Percentiles rank a stretch among this genome's conserved stretches.
phyloP scores from a whole-genome alignment of 1,140 invertebrate genomes.

The Hycleus phaleratus region DNA sequence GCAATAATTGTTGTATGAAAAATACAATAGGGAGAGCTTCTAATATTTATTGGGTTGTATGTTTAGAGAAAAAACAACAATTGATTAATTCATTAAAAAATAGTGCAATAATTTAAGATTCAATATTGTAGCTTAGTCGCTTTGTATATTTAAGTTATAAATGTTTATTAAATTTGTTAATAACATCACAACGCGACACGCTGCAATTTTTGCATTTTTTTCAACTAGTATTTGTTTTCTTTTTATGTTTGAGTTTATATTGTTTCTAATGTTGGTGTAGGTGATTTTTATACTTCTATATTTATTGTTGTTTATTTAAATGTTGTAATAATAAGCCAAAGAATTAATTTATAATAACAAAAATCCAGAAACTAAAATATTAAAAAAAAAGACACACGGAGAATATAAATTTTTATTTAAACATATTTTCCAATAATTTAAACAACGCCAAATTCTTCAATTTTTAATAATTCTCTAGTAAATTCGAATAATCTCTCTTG shows the following conservation, averaged over 20 bases:
- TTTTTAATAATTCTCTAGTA: constrained; percentile 42
- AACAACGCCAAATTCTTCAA: constrained; percentile 39
- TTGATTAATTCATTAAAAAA: no score
- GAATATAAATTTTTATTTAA: not conserved
- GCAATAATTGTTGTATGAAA: no score
- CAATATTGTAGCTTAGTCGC: no score
- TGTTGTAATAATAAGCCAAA: constrained; percentile 16
- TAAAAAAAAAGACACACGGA: not conserved
- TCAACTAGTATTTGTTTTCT: constrained; percentile 2
- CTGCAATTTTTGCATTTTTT: constrained; percentile 1
- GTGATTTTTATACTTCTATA: not conserved
- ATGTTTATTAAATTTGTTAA: not conserved
- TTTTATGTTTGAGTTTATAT: not conserved
- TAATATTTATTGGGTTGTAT: no score
- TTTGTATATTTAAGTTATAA: no score
- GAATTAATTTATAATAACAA: constrained; percentile 14
- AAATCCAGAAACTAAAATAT: not conserved
- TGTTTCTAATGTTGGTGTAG: constrained; percentile 6
- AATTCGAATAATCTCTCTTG: constrained; percentile 44
- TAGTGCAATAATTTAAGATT: no score
- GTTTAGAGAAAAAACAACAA: no score
- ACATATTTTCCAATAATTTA: not conserved
- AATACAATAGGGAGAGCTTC: no score
- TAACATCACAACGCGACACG: constrained; percentile 1
- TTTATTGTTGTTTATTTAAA: constrained; percentile 8